phyloP scores from a whole-genome alignment of 2,113 vertebrate genomes.

The Canis aureus region DNA sequence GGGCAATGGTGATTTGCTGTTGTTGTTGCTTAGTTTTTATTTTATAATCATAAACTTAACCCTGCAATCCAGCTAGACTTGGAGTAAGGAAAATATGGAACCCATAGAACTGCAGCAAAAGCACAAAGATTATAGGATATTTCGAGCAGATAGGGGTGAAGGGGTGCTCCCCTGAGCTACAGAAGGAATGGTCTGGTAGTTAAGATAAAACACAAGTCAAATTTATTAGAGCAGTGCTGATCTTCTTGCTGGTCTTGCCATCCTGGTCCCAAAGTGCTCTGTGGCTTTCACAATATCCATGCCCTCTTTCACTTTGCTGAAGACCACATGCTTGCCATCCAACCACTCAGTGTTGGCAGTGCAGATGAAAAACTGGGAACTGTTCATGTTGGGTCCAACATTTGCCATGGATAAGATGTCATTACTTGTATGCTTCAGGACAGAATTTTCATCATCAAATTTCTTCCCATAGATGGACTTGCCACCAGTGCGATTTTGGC shows the following conservation, averaged over 20 bases:
- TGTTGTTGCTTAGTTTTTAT: neutral
- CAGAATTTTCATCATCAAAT: neutral
- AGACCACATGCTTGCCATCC: neutral
- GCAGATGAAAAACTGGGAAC: neutral
- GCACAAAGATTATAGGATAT: neutral
- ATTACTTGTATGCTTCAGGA: neutral
- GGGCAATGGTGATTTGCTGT: neutral
- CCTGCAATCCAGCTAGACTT: neutral
- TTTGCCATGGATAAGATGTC: neutral
- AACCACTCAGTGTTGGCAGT: neutral
- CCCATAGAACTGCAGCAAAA: neutral
- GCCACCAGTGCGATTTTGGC: neutral
- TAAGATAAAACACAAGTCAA: neutral
- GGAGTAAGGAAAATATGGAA: neutral
- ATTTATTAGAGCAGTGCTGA: neutral
- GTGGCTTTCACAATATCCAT: neutral
- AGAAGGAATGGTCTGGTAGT: neutral
- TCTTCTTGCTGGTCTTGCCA: neutral
- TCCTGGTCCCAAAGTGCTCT: neutral
- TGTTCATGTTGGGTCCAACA: neutral
- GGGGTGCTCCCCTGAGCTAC: neutral
- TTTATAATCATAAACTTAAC: neutral
- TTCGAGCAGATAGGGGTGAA: neutral
- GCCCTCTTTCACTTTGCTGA: neutral
- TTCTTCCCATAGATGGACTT: neutral